phyloP scores from a whole-genome alignment of 2,797 vertebrate species.

The Chloroceryle inda region DNA sequence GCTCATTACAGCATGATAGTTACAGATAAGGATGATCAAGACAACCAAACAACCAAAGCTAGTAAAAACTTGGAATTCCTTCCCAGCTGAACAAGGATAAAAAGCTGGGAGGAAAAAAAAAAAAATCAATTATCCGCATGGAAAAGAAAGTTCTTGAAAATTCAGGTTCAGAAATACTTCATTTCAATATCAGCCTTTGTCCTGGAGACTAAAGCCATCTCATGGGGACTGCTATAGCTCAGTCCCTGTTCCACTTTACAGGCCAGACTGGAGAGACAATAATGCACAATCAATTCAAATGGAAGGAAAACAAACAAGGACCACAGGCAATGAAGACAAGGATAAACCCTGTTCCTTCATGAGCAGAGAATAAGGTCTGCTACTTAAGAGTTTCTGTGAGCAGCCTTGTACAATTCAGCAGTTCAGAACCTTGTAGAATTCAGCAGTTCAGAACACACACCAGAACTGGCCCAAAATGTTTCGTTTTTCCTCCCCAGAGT shows the following conservation, averaged over 20 bases:
- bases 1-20: neutral
- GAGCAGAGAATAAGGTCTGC: neutral
- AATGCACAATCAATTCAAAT: neutral
- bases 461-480: neutral
- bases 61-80: neutral
- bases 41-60: neutral
- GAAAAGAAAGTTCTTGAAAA: neutral
- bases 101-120: neutral
- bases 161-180: neutral
- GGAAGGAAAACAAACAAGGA: slow-evolving; percentile 9
- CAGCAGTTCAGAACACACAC: neutral
- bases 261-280: neutral
- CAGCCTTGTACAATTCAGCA: neutral
- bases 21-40: neutral
- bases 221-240: neutral
- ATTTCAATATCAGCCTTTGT: neutral
- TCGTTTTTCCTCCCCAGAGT: neutral
- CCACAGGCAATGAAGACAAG: neutral
- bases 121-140: neutral
- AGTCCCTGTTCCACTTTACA: neutral
- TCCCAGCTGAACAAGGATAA: neutral
- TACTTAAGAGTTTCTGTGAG: neutral
- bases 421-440: neutral
- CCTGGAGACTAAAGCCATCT: neutral
- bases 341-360: neutral